A percentile compares a stretch with the other conserved stretches of the same genome.
phyloP scores from a whole-genome alignment of 23 tunicate species.

The Diplosoma virens region DNA sequence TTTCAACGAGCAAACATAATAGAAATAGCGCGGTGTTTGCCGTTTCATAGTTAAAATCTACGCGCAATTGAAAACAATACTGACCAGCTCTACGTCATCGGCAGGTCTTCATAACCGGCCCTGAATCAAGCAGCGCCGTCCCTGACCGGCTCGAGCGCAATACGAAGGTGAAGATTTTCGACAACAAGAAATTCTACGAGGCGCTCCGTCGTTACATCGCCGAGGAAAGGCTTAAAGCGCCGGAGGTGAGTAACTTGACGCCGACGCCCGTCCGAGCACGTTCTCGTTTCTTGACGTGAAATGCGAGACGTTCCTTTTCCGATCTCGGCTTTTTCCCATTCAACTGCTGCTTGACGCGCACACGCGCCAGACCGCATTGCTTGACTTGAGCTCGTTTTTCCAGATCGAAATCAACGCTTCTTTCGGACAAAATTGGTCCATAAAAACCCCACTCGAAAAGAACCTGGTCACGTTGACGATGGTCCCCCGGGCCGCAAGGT shows the following conservation, averaged over 20 bases:
- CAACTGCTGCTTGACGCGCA: background rate
- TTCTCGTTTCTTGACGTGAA: too few relatives aligned
- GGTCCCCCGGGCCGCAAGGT: slow-evolving; percentile 74
- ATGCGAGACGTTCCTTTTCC: too few relatives aligned
- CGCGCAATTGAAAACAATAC: too few relatives aligned
- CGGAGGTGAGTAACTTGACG: slow-evolving; percentile 29
- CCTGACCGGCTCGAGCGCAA: slow-evolving; percentile 78
- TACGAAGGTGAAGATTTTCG: slow-evolving; percentile 61
- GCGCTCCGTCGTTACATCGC: slow-evolving; percentile 9
- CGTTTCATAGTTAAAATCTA: too few relatives aligned
- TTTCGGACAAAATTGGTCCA: slow-evolving; percentile 88
- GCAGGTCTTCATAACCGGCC: slow-evolving; percentile 73
- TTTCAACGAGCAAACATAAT: too few relatives aligned
- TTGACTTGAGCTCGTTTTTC: background rate
- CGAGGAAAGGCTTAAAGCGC: slow-evolving; percentile 23
- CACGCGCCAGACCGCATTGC: background rate
- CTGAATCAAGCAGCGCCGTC: slow-evolving; percentile 43
- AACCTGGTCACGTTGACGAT: slow-evolving; percentile 66
- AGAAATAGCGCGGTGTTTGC: too few relatives aligned
- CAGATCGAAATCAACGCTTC: slow-evolving; percentile 64
- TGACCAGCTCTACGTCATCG: too few relatives aligned
- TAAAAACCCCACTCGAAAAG: slow-evolving; percentile 65
- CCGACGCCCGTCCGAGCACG: background rate
- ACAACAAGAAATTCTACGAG: slow-evolving; percentile 58
- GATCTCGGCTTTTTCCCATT: too few relatives aligned